phyloP scores from a whole-genome alignment of 2,888 invertebrate genomes.

The Drosophila mulleri region DNA sequence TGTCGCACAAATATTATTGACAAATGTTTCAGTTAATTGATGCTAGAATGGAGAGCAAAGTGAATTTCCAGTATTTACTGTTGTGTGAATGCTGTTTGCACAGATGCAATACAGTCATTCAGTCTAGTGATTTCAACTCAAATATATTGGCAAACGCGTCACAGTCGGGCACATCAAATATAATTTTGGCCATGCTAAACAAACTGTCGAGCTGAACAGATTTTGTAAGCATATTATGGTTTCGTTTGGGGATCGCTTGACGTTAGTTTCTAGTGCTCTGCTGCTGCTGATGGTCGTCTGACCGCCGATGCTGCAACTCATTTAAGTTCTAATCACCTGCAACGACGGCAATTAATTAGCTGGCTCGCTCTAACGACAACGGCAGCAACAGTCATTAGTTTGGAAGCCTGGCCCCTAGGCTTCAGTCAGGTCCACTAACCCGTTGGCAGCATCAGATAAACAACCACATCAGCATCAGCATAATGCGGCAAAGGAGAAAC shows the following conservation, averaged over 20 bases:
- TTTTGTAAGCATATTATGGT: conserved; percentile 50
- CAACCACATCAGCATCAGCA: conserved; percentile 59
- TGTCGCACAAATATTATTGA: not conserved
- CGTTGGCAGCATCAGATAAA: conserved; percentile 66
- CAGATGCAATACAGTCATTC: conserved; percentile 9
- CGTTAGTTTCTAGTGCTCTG: conserved; percentile 15
- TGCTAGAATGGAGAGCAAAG: not conserved
- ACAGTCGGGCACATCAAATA: conserved; percentile 11
- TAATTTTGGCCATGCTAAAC: conserved; percentile 14
- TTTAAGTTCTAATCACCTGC: conserved; percentile 79
- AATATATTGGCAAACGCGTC: conserved; percentile 36
- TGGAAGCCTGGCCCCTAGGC: conserved; percentile 37
- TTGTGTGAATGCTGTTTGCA: conserved; percentile 14
- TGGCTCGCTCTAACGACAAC: conserved; percentile 58
- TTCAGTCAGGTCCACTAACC: conserved; percentile 21
- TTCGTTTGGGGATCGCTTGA: conserved; percentile 27
- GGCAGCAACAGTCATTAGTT: conserved; percentile 73
- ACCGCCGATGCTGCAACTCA: conserved; percentile 64
- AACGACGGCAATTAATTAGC: conserved; percentile 78
- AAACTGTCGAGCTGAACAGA: conserved; percentile 32
- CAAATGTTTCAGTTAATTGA: not conserved
- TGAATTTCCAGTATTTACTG: not conserved
- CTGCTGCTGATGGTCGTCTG: conserved; percentile 17
- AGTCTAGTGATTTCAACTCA: conserved; percentile 12
- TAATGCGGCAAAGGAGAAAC: conserved; percentile 59